A percentile compares a stretch with the other conserved stretches of the same genome.
Evolutionary conservation across 2,888 invertebrate genomes (phyloP).

Genomic region (Hipparchia sbordonii): DNA sequence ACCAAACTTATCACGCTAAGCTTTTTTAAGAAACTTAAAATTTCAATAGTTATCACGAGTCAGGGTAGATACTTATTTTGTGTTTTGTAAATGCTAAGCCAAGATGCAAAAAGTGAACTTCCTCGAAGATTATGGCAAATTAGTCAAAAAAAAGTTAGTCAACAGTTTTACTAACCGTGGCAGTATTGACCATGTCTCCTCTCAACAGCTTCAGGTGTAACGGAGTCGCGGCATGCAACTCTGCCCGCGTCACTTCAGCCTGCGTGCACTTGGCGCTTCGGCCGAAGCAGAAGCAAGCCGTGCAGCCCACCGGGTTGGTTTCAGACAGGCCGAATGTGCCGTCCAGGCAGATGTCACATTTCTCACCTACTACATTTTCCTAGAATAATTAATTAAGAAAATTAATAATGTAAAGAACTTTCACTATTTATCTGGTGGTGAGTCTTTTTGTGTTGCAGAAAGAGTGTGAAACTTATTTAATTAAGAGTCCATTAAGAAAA

Average conservation of each 20-base stretch:
- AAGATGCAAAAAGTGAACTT: too few species aligned
- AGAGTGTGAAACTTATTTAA: too few species aligned
- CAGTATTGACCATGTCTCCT: slow-evolving; percentile 43
- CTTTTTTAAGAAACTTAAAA: too few species aligned
- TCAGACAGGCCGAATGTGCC: slow-evolving; percentile 93
- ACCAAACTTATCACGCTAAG: too few species aligned
- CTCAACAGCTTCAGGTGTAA: slow-evolving; percentile 72
- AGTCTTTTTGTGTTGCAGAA: too few species aligned
- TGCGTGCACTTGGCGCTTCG: slow-evolving; percentile 91
- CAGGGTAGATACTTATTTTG: too few species aligned
- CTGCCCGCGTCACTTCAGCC: slow-evolving; percentile 92
- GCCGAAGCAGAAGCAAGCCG: slow-evolving; percentile 98
- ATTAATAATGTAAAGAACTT: neutral
- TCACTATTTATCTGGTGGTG: too few species aligned
- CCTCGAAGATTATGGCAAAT: too few species aligned
- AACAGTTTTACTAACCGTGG: slow-evolving; percentile 28
- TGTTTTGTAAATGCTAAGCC: too few species aligned
- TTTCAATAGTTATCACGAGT: too few species aligned
- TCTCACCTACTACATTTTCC: slow-evolving; percentile 91
- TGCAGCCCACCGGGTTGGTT: slow-evolving; percentile 93
- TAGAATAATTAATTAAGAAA: slow-evolving; percentile 52
- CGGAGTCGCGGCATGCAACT: slow-evolving; percentile 85
- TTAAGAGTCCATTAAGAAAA: too few species aligned
- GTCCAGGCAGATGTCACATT: slow-evolving; percentile 91
- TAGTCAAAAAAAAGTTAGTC: too few species aligned